A percentile compares a stretch with the other conserved stretches of the same genome.
These are phyloP conservation scores for Calameuta filiformis DNA, from an alignment of 2,888 invertebrate genomes.

Conservation along the genomic window DNA sequence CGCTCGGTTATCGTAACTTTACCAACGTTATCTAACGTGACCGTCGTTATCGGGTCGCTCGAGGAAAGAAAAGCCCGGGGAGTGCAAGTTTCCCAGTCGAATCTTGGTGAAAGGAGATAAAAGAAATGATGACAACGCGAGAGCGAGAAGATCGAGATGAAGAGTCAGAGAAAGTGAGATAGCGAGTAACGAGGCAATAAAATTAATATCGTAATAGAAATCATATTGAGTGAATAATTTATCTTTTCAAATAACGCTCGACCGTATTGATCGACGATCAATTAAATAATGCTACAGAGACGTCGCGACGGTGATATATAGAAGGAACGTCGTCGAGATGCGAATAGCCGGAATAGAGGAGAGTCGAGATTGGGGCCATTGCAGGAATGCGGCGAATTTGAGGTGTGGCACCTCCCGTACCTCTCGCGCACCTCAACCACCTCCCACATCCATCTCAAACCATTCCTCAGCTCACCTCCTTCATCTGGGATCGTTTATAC, in stretches of 20 bases:
- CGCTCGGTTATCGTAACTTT: not conserved
- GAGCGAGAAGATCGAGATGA: not conserved
- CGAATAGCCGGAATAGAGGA: constrained; percentile 5
- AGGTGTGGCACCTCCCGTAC: constrained; percentile 50
- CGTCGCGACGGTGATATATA: not conserved
- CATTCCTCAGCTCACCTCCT: constrained; percentile 12
- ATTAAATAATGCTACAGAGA: not conserved
- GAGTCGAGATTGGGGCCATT: constrained; percentile 35
- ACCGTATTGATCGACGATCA: not conserved
- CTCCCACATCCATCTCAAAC: constrained; percentile 12
- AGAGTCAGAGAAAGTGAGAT: not conserved
- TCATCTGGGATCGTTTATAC: constrained; percentile 1
- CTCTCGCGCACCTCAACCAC: constrained; percentile 1
- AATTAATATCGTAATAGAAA: not conserved
- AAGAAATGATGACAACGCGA: not conserved
- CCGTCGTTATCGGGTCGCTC: not conserved
- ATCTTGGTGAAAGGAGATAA: not conserved
- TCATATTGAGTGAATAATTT: not conserved
- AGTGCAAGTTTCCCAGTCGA: no score
- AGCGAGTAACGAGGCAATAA: not conserved
- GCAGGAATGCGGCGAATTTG: constrained; percentile 59
- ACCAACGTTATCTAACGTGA: not conserved
- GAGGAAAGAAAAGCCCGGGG: not conserved
- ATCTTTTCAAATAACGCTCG: not conserved
- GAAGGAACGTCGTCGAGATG: not conserved